Base-by-base conservation (phyloP, 2,797 vertebrate genomes). In the Pseudochaenichthys georgianus region DNA sequence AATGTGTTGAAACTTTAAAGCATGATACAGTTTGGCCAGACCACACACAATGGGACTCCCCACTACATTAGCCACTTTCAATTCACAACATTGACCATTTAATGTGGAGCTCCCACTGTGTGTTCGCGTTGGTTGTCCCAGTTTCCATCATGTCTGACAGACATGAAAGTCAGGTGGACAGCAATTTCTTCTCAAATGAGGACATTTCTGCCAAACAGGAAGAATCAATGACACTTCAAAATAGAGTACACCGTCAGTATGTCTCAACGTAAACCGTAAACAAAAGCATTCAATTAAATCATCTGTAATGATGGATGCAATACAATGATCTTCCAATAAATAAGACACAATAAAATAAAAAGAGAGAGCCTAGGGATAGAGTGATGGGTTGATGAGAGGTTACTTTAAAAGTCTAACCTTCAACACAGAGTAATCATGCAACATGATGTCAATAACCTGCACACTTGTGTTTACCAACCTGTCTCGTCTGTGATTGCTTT, bases 371-470 rank as follows among this genome's bases (percentile, higher is more conserved):
- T 7, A 38, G 5, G 8, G 34, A 34, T 0, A 38, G 34, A 38
- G 34, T 38, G 34, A 38, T 38, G 34, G n/a, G 16, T 15, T 38
- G 17, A 52, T 45, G 42, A 64, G 34, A 64, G 66, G 55, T 70
- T 64, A 57, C 58, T 19, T 34, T 73, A 66, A 70, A 75, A 75
- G 48, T 45, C 4, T 64, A 77, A 67, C 57, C 55, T 72, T 77
- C 12, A 70, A 47, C 61, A 65, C 28, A 12, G 10, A 69, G 10
- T 75, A 58, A 73, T 70, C 58, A 51, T 64, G 77, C 7, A 72
- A 80, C 52, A 42, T 19, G 51, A 78, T 60, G 59, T 83, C 73
- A 85, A 68, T 72, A 79, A 78, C 78, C 63, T 73, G n/a, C 21
- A 61, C 23, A 61, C 45, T 63, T 38, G 45, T 76, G 73, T 84